These are phyloP conservation scores for Eupithecia insigniata DNA, from an alignment of 2,888 invertebrate species.

Conservation along the genomic window DNA sequence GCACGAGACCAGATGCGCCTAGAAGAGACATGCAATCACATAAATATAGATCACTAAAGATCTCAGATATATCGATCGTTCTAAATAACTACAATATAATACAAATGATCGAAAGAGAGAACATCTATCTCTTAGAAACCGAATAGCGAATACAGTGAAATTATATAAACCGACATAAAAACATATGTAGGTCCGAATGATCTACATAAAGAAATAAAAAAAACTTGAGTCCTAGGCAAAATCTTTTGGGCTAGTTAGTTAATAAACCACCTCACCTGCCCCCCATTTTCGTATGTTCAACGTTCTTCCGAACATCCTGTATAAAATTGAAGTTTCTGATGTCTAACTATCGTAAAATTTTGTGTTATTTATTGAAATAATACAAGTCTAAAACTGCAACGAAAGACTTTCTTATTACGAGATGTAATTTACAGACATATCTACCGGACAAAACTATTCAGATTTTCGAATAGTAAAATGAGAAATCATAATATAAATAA, in stretches of 20 bases:
- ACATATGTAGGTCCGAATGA: too few relatives aligned
- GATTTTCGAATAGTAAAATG: neutral
- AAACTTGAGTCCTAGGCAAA: too few relatives aligned
- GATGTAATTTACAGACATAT: neutral
- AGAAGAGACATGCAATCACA: conserved; percentile 44
- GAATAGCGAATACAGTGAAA: neutral
- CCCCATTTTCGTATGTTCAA: too few relatives aligned
- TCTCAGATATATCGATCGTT: neutral
- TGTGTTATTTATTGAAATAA: neutral
- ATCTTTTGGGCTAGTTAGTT: too few relatives aligned
- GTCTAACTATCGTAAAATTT: neutral
- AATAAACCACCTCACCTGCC: too few relatives aligned
- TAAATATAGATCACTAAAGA: conserved; percentile 8
- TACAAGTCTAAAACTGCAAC: neutral
- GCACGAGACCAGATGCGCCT: conserved; percentile 54
- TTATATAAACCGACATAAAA: neutral
- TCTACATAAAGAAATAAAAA: too few relatives aligned
- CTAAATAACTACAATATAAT: neutral
- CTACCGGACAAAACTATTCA: neutral
- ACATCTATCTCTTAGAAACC: neutral
- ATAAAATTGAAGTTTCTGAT: neutral
- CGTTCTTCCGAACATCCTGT: too few relatives aligned
- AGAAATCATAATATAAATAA: neutral
- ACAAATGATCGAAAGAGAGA: neutral
- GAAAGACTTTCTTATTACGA: neutral